These are phyloP conservation scores for Drosophila lacertosa DNA, from an alignment of 1,140 invertebrate genomes.

Conservation along the genomic window DNA sequence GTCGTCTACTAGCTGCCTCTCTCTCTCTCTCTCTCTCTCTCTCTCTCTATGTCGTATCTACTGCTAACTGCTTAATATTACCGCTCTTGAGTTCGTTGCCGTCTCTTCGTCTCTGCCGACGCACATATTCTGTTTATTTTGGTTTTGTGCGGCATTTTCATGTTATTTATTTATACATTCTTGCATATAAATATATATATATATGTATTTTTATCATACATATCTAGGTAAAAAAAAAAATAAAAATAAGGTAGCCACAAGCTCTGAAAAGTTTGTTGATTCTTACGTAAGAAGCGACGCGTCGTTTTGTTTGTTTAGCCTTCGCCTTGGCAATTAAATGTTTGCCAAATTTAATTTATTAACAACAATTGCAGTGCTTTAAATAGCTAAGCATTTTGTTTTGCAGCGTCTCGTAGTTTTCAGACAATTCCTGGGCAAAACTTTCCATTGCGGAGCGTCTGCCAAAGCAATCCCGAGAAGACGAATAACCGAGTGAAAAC, in stretches of 20 bases:
- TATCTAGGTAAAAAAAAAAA: background rate
- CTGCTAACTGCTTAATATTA: conserved; percentile 12
- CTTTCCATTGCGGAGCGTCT: conserved; percentile 57
- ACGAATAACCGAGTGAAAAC: conserved; percentile 41
- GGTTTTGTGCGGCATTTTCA: conserved; percentile 64
- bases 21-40: conserved; percentile 1
- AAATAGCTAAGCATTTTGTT: conserved; percentile 1
- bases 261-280: conserved; percentile 70
- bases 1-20: too few relatives aligned
- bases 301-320: conserved; percentile 47
- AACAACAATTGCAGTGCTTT: conserved; percentile 50
- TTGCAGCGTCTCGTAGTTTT: conserved; percentile 18
- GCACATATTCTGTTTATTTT: conserved; percentile 72
- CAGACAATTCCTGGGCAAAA: conserved; percentile 33
- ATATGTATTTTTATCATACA: background rate
- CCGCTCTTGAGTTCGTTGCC: conserved; percentile 41
- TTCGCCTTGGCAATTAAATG: conserved; percentile 50
- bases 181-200: conserved; percentile 15
- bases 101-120: conserved; percentile 44
- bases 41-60: background rate
- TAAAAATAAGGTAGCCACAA: conserved; percentile 13
- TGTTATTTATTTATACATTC: conserved; percentile 66
- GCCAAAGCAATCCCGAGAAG: conserved; percentile 26
- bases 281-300: conserved; percentile 61
- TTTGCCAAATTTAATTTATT: conserved; percentile 61